These are phyloP conservation scores for Phataginus tetradactyla DNA, from an alignment of 2,797 vertebrate genomes.

Conservation along the genomic window DNA sequence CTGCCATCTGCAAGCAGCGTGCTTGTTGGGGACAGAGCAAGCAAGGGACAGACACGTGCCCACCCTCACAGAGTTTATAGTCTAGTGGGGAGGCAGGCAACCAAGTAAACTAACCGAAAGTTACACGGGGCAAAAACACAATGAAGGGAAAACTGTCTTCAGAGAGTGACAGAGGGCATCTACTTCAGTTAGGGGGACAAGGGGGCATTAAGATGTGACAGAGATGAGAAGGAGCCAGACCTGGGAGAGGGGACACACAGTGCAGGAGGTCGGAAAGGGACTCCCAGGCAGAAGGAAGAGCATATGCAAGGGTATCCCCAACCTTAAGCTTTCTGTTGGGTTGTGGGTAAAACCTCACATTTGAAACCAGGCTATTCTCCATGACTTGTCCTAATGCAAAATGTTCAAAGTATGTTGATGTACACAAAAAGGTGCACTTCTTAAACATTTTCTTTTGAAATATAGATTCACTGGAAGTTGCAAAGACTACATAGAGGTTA, in stretches of 20 bases:
- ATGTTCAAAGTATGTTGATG: not conserved
- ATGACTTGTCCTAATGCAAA: not conserved
- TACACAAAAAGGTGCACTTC: not conserved
- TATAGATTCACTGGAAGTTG: not conserved
- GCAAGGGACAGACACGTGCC: not conserved
- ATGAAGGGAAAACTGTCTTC: too few species aligned
- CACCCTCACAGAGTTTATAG: accelerated
- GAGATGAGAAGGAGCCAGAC: not conserved
- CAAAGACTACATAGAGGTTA: not conserved
- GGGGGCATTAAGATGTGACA: not conserved
- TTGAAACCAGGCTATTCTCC: not conserved
- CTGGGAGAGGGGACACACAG: not conserved
- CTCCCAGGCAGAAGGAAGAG: not conserved
- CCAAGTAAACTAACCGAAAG: not conserved
- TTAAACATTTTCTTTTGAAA: not conserved
- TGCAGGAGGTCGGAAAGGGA: not conserved
- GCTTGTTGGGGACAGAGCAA: accelerated
- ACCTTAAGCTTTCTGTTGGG: not conserved
- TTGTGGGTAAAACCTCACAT: not conserved
- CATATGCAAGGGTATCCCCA: not conserved
- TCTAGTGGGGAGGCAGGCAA: not conserved
- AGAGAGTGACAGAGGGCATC: not conserved
- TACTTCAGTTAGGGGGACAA: not conserved
- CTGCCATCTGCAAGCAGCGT: accelerated
- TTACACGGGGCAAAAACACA: not conserved